Evolutionary conservation across 2,888 invertebrate genomes (phyloP).

Genomic region (Globia sparganii): DNA sequence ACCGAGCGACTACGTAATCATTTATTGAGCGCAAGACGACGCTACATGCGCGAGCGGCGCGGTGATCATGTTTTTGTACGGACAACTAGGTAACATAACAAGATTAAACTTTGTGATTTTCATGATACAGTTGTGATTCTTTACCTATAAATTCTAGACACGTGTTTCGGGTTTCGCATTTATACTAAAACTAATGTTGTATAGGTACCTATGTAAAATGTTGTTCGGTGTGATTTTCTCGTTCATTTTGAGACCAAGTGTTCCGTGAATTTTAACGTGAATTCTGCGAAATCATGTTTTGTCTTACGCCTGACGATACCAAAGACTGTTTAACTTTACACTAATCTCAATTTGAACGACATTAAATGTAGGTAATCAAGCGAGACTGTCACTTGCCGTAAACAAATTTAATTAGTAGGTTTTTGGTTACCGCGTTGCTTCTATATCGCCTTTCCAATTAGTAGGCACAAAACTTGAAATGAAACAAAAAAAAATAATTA

Average conservation of each 20-base stretch:
- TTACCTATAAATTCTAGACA: too few species aligned
- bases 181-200: too few species aligned
- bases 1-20: too few species aligned
- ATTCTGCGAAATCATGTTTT: conserved; percentile 16
- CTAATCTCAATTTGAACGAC: conserved; percentile 20
- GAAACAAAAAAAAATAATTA: conserved; percentile 26
- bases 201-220: neutral
- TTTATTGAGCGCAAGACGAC: too few species aligned
- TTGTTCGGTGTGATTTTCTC: neutral
- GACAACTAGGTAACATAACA: too few species aligned
- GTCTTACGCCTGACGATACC: conserved; percentile 1
- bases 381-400: conserved; percentile 26
- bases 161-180: too few species aligned
- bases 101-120: too few species aligned
- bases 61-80: too few species aligned
- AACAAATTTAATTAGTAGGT: conserved; percentile 58
- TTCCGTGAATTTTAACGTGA: conserved; percentile 8
- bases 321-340: conserved; percentile 28
- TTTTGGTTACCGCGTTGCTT: conserved; percentile 48
- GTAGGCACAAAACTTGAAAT: conserved; percentile 38
- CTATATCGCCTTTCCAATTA: conserved; percentile 64
- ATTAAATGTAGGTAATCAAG: conserved; percentile 30
- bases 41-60: too few species aligned
- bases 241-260: conserved; percentile 5
- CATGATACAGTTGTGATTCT: too few species aligned